Base-by-base conservation (phyloP, 2,888 invertebrate genomes). In the Abrostola triplasia region DNA sequence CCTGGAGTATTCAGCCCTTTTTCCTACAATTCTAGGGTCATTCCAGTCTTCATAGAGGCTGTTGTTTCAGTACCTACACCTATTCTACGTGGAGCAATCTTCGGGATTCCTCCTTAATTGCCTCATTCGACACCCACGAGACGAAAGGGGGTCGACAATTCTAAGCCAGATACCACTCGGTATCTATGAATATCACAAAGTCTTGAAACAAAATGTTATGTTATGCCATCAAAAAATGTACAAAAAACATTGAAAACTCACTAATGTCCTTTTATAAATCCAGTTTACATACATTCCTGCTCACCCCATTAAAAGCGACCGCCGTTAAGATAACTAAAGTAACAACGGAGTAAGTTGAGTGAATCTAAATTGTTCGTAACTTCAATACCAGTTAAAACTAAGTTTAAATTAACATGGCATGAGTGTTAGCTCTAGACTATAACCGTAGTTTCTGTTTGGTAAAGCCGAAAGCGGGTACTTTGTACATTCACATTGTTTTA, bases 361-460 rank as follows among this genome's bases (percentile, higher is more conserved):
- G 80, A 81, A 75, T 80, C 82, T 67, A 80, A 81, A 82, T 82
- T 76, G 83, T 81, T 80, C 74, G 64, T 61, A 70, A 83, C 74
- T 76, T 76, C 71, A 74, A 77, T 73, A 64, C 67, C 49, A 77
- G 73, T 60, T 52, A 55, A 57, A 64, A 64, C 69, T 12, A 73
- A 77, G 61, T 74, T 74, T 77, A 74, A 74, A 74, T 74, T 74
- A 74, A 74, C 74, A 77, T 40, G 44, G 59, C 69, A 63, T 55
- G 76, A 63, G 77, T 76, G 77, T 64, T 77, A 24, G 24, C 24
- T 4, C 1, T 24, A 62, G 64, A 74, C 73, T 76, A 11, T 49
- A 48, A 68, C 57, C 51, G 73, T 64, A 59, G 64, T 56, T 64
- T 68, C 47, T 47, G 60, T 52, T 71, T 37, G 24, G 49, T 11